Conservation (phyloP, 2,888 invertebrate genomes). For the Eupithecia inturbata region DNA sequence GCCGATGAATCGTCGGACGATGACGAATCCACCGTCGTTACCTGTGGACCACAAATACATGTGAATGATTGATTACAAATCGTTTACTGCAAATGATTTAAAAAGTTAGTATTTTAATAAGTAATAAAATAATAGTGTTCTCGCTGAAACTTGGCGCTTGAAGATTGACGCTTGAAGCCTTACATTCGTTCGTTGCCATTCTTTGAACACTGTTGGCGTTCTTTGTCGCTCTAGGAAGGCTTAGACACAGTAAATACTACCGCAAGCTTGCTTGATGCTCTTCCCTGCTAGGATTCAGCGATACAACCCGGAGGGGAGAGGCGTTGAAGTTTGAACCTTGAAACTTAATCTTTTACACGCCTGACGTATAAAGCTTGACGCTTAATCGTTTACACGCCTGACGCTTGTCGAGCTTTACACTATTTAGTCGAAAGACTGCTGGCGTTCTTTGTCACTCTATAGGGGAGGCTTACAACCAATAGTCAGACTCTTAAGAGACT, state of each 20-base stretch:
- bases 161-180: background rate
- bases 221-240: too few species aligned
- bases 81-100: background rate
- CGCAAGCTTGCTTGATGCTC: too few species aligned
- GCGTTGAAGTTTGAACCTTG: too few species aligned
- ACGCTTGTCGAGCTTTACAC: background rate
- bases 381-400: background rate
- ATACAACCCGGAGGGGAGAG: too few species aligned
- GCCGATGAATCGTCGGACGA: constrained; percentile 78
- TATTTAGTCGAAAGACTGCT: background rate
- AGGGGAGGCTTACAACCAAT: background rate
- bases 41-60: constrained; percentile 51
- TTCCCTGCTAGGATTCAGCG: too few species aligned
- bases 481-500: too few species aligned
- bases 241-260: too few species aligned
- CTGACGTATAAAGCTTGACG: background rate
- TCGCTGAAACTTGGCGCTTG: background rate
- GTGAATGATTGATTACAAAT: background rate
- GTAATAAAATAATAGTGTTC: background rate
- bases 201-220: too few species aligned
- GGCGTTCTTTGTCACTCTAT: background rate
- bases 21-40: constrained; percentile 80
- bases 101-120: background rate
- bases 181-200: background rate
- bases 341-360: too few species aligned